These are phyloP conservation scores for Adelges cooleyi DNA, from an alignment of 1,140 invertebrate genomes.

Conservation along the genomic window DNA sequence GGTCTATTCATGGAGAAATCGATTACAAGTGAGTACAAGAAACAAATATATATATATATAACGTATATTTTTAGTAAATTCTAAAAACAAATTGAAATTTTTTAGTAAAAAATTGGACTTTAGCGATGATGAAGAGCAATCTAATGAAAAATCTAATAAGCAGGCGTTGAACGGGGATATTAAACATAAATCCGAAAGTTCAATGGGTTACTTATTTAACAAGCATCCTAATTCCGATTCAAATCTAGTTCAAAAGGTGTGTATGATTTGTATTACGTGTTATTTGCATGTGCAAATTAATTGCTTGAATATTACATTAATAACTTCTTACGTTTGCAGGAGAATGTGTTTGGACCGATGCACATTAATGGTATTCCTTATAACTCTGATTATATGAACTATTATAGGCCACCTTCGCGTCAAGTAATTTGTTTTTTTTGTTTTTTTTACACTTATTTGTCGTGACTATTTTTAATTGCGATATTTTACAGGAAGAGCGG, in stretches of 20 bases:
- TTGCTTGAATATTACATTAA: too few relatives aligned
- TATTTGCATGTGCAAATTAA: neutral
- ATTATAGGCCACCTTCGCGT: neutral
- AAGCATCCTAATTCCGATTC: neutral
- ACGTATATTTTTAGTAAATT: neutral
- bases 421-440: conserved; percentile 8
- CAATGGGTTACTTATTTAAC: neutral
- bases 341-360: neutral
- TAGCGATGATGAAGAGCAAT: conserved; percentile 72
- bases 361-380: conserved; percentile 5
- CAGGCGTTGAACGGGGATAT: conserved; percentile 15
- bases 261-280: too few relatives aligned
- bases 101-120: conserved; percentile 79
- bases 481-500: conserved; percentile 24
- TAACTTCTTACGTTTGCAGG: neutral
- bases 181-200: neutral
- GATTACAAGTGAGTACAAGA: conserved; percentile 79
- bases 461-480: too few relatives aligned
- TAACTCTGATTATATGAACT: conserved; percentile 2
- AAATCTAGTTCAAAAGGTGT: conserved; percentile 2
- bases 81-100: conserved; percentile 26
- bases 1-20: conserved; percentile 83
- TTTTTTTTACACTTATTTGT: neutral
- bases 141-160: conserved; percentile 31
- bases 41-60: too few relatives aligned